A percentile compares a stretch with the other conserved stretches of the same genome.
These are phyloP conservation scores for Enteromius argenteus DNA, from an alignment of 2,797 vertebrate species.

Conservation along the genomic window DNA sequence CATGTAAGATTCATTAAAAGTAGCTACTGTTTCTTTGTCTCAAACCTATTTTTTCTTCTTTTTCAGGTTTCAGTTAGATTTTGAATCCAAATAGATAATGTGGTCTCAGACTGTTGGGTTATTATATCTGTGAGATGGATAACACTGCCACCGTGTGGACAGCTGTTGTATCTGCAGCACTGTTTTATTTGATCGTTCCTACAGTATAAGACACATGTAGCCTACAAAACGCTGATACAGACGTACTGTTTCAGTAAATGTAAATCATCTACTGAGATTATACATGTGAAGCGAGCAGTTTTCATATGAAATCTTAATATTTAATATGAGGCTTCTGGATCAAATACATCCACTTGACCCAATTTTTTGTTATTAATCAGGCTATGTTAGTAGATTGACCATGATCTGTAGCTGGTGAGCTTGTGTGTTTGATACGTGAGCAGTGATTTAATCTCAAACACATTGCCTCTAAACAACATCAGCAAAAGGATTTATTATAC, in stretches of 20 bases:
- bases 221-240: background rate
- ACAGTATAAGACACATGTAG: too few relatives aligned
- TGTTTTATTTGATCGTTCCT: background rate
- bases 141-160: constrained; percentile 48
- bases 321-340: background rate
- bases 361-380: background rate
- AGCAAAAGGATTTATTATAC: constrained; percentile 6
- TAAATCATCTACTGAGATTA: background rate
- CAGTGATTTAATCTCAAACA: background rate
- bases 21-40: background rate
- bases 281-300: background rate
- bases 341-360: background rate
- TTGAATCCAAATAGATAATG: background rate
- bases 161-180: background rate
- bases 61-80: background rate
- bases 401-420: background rate
- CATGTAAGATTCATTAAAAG: background rate
- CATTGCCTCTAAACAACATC: constrained; percentile 1
- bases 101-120: background rate
- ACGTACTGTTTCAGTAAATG: background rate
- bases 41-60: background rate
- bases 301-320: background rate
- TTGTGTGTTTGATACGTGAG: background rate
- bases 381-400: background rate
- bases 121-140: background rate